Conservation (phyloP, 2,113 vertebrate species). For the Passer montanus region DNA sequence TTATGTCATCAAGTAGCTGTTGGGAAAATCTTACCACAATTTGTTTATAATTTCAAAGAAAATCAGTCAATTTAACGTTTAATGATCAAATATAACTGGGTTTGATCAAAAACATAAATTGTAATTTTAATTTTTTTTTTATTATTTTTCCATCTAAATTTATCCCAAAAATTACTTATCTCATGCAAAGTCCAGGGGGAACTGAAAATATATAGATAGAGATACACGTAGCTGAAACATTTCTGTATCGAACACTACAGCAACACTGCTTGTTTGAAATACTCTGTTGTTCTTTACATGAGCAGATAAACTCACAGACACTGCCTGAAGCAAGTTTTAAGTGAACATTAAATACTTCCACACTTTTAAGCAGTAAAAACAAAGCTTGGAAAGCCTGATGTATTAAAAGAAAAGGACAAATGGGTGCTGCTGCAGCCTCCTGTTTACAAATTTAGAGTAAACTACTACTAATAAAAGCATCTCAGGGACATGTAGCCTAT, state of each 20-base stretch:
- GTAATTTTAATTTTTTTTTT: neutral
- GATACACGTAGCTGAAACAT: neutral
- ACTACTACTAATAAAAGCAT: neutral
- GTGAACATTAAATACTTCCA: constrained; percentile 45
- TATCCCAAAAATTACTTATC: neutral
- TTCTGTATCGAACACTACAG: neutral
- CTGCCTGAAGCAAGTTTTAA: constrained; percentile 52
- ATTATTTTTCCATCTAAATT: neutral
- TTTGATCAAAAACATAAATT: neutral
- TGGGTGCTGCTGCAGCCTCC: neutral
- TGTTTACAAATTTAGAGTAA: neutral
- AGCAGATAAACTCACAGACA: constrained; percentile 44
- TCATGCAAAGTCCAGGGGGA: neutral
- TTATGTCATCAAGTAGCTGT: neutral
- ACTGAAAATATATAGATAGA: neutral
- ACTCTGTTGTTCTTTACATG: neutral
- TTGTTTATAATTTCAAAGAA: neutral
- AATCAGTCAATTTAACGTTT: constrained; percentile 8
- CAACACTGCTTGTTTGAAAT: constrained; percentile 32
- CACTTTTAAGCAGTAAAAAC: constrained; percentile 18
- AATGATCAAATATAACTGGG: neutral
- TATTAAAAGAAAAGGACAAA: constrained; percentile 14
- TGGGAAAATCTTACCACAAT: neutral
- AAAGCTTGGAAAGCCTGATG: neutral
- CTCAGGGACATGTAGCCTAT: neutral